A percentile compares a stretch with the other conserved stretches of the same genome.
Evolutionary conservation across 1,140 invertebrate species (phyloP).

Genomic region (Formica exsecta): DNA sequence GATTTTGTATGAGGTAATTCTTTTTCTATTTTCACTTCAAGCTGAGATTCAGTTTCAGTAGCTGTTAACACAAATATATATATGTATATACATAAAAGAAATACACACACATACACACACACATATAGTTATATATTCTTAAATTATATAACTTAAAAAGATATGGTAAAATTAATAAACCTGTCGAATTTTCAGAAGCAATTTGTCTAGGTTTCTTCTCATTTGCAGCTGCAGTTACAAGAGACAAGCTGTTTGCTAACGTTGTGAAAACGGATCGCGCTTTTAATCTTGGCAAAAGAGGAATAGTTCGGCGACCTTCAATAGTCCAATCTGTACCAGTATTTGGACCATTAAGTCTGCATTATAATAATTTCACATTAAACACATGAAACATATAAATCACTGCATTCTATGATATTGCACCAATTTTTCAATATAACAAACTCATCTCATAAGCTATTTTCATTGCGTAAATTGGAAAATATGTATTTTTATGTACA

Average conservation of each 20-base stretch:
- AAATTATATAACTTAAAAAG: neutral
- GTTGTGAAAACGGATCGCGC: conserved; percentile 94
- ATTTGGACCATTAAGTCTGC: conserved; percentile 93
- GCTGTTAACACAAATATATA: conserved; percentile 44
- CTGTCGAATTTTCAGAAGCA: neutral
- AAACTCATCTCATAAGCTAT: neutral
- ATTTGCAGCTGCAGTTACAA: conserved; percentile 86
- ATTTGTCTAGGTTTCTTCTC: conserved; percentile 79
- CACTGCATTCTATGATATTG: neutral
- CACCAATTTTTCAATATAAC: neutral
- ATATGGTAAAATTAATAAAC: neutral
- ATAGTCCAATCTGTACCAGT: conserved; percentile 94
- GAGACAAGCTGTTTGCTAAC: conserved; percentile 91
- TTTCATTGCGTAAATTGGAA: neutral
- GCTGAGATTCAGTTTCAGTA: conserved; percentile 64
- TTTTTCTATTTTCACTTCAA: conserved; percentile 56
- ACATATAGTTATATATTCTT: neutral
- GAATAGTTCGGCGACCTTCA: conserved; percentile 93
- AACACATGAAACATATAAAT: conserved; percentile 62
- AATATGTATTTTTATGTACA: neutral
- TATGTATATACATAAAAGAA: neutral
- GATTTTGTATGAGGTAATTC: conserved; percentile 39
- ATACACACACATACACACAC: too few species aligned
- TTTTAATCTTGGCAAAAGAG: conserved; percentile 92
- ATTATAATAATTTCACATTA: conserved; percentile 66